Conservation (phyloP, 2,888 invertebrate species). For the Andrena bucephala region DNA sequence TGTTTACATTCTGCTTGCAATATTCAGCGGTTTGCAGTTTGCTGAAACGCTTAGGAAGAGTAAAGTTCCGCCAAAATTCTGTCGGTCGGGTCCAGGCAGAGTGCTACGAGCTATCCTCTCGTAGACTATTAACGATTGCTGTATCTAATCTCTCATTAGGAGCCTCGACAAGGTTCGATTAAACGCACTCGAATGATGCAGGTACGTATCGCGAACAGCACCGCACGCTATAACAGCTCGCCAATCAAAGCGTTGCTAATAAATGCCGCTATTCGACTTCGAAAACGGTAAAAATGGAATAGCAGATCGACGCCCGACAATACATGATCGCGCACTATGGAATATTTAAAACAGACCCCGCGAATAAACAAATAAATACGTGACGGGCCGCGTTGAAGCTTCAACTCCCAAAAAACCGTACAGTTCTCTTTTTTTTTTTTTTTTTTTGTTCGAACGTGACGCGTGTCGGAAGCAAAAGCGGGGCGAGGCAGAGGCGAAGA, state of each 20-base stretch:
- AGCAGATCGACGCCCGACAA: conserved; percentile 1
- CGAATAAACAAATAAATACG: conserved; percentile 40
- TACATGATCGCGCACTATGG: neutral
- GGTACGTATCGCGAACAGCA: neutral
- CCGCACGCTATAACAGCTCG: neutral
- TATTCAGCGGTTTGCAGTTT: conserved; percentile 1
- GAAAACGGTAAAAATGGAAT: neutral
- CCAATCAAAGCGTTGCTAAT: neutral
- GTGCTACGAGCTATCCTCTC: neutral
- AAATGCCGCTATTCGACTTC: neutral
- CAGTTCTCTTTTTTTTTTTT: neutral
- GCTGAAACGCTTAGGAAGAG: neutral
- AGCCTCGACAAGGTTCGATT: neutral
- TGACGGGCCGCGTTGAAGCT: conserved; percentile 11
- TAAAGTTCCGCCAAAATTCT: neutral
- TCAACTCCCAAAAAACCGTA: conserved; percentile 3
- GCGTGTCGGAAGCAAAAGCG: neutral
- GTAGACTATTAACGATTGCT: too few relatives aligned
- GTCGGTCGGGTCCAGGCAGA: neutral
- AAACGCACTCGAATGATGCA: neutral
- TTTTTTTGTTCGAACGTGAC: conserved; percentile 2
- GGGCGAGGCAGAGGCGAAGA: neutral
- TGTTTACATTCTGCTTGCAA: conserved; percentile 6
- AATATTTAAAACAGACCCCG: conserved; percentile 32
- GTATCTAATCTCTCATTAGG: too few relatives aligned